Evolutionary conservation across 2,888 invertebrate genomes (phyloP), one percentile per base, ranked within the genome.

Genomic region (Drosophila buzzatii): DNA sequence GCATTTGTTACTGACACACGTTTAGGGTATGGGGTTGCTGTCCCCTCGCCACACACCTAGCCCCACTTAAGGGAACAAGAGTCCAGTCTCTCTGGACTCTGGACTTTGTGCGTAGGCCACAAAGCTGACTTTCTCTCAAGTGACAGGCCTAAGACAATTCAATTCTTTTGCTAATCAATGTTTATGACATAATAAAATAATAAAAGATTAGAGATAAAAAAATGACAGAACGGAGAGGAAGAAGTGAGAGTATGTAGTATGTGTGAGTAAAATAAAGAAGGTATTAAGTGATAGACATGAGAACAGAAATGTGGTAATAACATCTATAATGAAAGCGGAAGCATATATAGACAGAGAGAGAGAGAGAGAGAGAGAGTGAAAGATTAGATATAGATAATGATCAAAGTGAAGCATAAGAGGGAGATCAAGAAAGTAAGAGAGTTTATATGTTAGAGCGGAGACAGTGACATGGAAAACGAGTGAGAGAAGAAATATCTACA

Each of bases 1-100:
- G 87, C 85, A 87, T 87, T 85, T 83, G 85, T 87, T 83, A 83
- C 79, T 75, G 82, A 71, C 81, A 77, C 83, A 49, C 68, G 61
- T 49, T 67, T 20, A 3, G 31, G 37, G 33, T 18, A 55, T 35
- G 51, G 35, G 39, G 70, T 39, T 47, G 35, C 37, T 33, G 37
- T 16, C 37, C 64, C 14, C 18, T 16, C 44, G 35, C 37, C n/a
- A 0, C 35, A 23, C 7, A 27, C 10, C 58, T 5, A 10, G 47
- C 8, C 9, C 16, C 23, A 31, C 70, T 56, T 51, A 27, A 16
- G 59, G 57, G 73, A 53, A 39, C 35, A 37, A 55, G 49, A 23
- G 23, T 45, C 39, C 62, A 44, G 23, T 33, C 44, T 60, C 56
- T 10, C 12, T 10, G 31, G 44, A 27, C 56, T 10, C 12, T 10